Conservation (phyloP, 2,113 vertebrate species). For the Xyliphius kryptos region DNA sequence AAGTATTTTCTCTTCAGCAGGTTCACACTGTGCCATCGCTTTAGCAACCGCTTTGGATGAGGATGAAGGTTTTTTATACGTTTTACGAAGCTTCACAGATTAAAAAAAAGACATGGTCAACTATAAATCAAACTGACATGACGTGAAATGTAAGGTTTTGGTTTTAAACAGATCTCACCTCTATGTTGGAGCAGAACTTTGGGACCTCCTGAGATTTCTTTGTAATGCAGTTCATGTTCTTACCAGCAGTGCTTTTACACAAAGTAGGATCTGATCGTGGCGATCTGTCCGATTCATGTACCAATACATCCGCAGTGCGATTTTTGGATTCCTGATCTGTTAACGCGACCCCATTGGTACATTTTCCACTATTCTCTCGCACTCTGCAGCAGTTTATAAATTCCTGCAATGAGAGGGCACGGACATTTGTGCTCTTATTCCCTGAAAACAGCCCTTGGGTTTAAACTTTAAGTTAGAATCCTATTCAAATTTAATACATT, state of each 20-base stretch:
- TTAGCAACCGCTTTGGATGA: slow-evolving; percentile 56
- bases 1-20: slow-evolving; percentile 48
- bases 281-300: slow-evolving; percentile 22
- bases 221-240: slow-evolving; percentile 36
- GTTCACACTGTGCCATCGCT: slow-evolving; percentile 60
- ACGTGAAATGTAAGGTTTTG: too few species aligned
- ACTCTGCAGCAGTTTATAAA: slow-evolving; percentile 30
- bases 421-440: too few species aligned
- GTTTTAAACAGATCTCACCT: slow-evolving; percentile 48
- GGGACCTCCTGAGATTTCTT: slow-evolving; percentile 38
- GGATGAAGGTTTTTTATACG: slow-evolving; percentile 34
- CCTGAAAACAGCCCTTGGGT: slow-evolving; percentile 40
- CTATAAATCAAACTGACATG: not conserved
- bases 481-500: not conserved
- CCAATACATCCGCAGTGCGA: slow-evolving; percentile 9
- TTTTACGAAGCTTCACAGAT: slow-evolving; percentile 48
- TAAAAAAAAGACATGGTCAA: not conserved
- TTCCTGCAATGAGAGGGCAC: slow-evolving; percentile 40
- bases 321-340: slow-evolving; percentile 41
- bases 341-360: slow-evolving; percentile 40
- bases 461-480: not conserved
- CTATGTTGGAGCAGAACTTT: slow-evolving; percentile 55
- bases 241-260: slow-evolving; percentile 30
- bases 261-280: slow-evolving; percentile 11
- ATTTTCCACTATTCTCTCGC: slow-evolving; percentile 35